Percentiles rank a stretch among this genome's conserved stretches.
phyloP scores from a whole-genome alignment of 2,113 vertebrate genomes.

The Megaleporinus macrocephalus region DNA sequence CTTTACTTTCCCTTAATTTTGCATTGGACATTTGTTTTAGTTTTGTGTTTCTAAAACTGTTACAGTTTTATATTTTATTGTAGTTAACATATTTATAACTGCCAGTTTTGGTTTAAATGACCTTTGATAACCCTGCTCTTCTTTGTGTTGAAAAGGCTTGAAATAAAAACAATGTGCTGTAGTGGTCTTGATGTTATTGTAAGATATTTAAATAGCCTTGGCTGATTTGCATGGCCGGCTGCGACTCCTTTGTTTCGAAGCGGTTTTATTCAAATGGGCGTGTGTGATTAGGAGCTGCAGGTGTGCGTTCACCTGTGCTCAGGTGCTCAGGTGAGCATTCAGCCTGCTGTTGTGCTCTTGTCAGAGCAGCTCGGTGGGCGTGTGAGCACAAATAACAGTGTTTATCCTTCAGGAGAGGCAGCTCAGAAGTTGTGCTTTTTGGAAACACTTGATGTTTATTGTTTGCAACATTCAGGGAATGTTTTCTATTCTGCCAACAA shows the following conservation, averaged over 20 bases:
- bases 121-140: too few relatives aligned
- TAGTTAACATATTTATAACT: too few relatives aligned
- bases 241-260: slow-evolving; percentile 26
- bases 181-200: too few relatives aligned
- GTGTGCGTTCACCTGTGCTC: not conserved
- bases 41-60: too few relatives aligned
- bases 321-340: not conserved
- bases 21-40: too few relatives aligned
- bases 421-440: slow-evolving; percentile 57
- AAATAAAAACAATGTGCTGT: too few relatives aligned
- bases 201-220: not conserved
- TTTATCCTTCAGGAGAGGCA: slow-evolving; percentile 52
- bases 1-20: too few relatives aligned
- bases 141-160: too few relatives aligned
- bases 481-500: too few relatives aligned
- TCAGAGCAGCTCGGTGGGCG: not conserved
- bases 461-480: too few relatives aligned
- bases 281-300: slow-evolving; percentile 30
- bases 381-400: not conserved
- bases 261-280: slow-evolving; percentile 36
- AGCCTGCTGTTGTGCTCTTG: not conserved
- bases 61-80: too few relatives aligned
- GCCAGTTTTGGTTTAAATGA: too few relatives aligned
- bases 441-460: not conserved
- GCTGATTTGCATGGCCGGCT: not conserved